Base-by-base conservation (phyloP, 2,113 vertebrate species). In the Sinocyclocheilus anshuiensis region DNA sequence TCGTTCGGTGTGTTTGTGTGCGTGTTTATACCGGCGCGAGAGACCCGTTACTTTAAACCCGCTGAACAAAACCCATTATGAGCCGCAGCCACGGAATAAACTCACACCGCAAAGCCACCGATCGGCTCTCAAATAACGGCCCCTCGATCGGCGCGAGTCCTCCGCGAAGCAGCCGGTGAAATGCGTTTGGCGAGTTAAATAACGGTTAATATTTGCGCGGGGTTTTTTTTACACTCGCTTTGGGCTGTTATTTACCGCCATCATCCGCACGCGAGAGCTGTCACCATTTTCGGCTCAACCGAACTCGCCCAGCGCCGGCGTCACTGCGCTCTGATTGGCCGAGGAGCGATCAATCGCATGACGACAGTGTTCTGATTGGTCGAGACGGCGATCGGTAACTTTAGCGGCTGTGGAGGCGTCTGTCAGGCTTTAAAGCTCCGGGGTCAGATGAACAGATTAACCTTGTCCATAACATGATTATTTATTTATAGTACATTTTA, bases 201-300 rank as follows among this genome's bases (percentile, higher is more conserved):
- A 3, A n/a, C 48, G 29, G 48, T 10, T 11, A 57, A 57, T 74
- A 42, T 36, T 57, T 9, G 16, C 12, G 65, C 59, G 3, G 18
- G 77, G 42, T 76, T 83, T 75, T 59, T 79, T 79, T 78, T 45
- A 77, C 77, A 48, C 59, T 90, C 80, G 57, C 86, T 39, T 84
- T 39, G 42, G 84, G 93, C 93, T 93, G 93, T 94, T 95, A 95
- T 95, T 96, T 95, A 95, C 96, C 96, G 95, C 95, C 95, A 94
- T 95, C 95, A 94, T 94, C 95, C 93, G 94, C 95, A 96, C 95
- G 93, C 94, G 94, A 93, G 93, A 95, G 94, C 95, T 96, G 95
- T 96, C 95, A 95, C 94, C 92, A 90, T 90, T 93, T 93, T 93
- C 93, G 90, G 91, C 92, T 92, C 93, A 92, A 91, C 92, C 84